These are phyloP conservation scores for Bujurquina vittata DNA, from an alignment of 2,113 vertebrate species.

Conservation along the genomic window DNA sequence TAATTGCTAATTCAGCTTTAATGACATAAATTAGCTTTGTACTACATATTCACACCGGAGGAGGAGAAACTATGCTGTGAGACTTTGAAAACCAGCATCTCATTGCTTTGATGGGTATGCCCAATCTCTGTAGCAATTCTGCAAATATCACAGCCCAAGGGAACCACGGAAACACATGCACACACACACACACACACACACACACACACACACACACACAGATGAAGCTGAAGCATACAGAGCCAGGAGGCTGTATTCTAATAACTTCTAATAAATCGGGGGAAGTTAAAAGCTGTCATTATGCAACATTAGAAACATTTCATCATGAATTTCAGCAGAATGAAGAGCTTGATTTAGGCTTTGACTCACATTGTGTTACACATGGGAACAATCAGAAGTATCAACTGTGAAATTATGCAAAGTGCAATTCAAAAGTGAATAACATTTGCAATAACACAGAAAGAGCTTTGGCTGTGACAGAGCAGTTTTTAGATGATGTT, in stretches of 20 bases:
- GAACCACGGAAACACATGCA: not conserved
- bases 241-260: not conserved
- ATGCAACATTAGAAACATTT: conserved; percentile 9
- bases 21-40: not conserved
- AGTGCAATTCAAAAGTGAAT: conserved; percentile 9
- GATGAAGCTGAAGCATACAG: not conserved
- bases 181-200: not conserved
- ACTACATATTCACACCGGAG: not conserved
- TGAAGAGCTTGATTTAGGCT: not conserved
- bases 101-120: not conserved
- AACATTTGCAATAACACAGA: not conserved
- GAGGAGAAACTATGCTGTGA: not conserved
- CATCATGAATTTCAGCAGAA: not conserved
- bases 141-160: not conserved
- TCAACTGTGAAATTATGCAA: conserved; percentile 15
- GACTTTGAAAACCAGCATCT: not conserved
- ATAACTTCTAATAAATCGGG: not conserved
- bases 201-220: not conserved
- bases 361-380: not conserved
- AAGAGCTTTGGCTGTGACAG: not conserved
- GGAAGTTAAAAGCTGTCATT: conserved; percentile 2
- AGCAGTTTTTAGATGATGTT: not conserved
- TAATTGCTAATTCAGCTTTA: not conserved
- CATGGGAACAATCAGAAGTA: conserved; percentile 14
- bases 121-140: not conserved